Evolutionary conservation across 2,888 invertebrate genomes (phyloP), one percentile per base, ranked within the genome.

Genomic region (Smittia sp.): DNA sequence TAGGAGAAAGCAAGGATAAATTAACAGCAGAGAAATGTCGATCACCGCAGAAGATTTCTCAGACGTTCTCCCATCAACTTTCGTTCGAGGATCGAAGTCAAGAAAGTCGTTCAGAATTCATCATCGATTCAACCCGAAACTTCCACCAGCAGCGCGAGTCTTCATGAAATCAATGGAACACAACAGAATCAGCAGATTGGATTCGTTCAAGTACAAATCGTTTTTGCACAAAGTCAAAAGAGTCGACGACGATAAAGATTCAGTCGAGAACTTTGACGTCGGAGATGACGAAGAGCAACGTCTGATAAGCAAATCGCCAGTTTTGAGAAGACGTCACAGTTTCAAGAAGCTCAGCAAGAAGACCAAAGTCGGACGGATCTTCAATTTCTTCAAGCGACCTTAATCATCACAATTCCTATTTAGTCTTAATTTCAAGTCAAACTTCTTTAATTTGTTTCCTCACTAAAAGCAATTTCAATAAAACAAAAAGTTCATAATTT

Each of bases 121-220:
- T 67, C 67, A 67, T 6, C 67, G 67, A 1, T 3, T 20, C 1
- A 39, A 67, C 24, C 2, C 67, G 1, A 67, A 67, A 9, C 22
- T 67, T 7, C 67, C 67, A 3, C 67, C 67, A 67, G 22, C 67
- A 9, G 67, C 67, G 6, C 0, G 39, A 11, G 4, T 67, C 7
- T 67, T 22, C 24, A 67, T 67, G 67, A 67, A 67, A 25, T 41
- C 67, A 39, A 24, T 67, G n/a, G 67, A 67, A n/a, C 39, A 46
- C 15, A 18, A 58, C 4, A 41, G 15, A 15, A 46, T 41, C 1
- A 22, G 15, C 6, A 24, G 46, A 24, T 41, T 20, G 7, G 24
- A 67, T 20, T 15, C 41, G 39, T 2, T 18, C 13, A 67, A 18
- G 11, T 4, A 18, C 1, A 18, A 20, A 58, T 18, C 58, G 20